Percentiles rank a stretch among this genome's conserved stretches.
These are phyloP conservation scores for Nymphalis polychloros DNA, from an alignment of 2,888 invertebrate genomes.

Conservation along the genomic window DNA sequence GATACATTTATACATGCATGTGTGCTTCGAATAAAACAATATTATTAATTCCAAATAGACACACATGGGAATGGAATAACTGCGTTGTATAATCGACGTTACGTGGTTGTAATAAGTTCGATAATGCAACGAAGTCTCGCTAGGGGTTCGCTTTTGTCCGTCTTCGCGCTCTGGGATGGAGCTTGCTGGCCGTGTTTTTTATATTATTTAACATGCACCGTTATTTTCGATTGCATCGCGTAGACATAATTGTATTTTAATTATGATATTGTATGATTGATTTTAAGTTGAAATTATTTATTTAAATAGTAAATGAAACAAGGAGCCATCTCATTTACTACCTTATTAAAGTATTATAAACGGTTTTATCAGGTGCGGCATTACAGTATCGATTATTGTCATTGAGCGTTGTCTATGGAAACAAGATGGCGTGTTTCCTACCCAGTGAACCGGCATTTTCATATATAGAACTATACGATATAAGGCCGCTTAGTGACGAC, in stretches of 20 bases:
- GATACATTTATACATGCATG: background rate
- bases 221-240: conserved; percentile 38
- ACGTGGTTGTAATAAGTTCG: conserved; percentile 17
- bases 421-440: too few species aligned
- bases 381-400: too few species aligned
- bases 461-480: too few species aligned
- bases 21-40: background rate
- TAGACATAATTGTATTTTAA: conserved; percentile 18
- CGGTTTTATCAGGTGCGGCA: too few species aligned
- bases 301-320: background rate
- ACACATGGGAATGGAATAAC: conserved; percentile 24
- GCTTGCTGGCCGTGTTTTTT: conserved; percentile 63
- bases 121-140: conserved; percentile 33
- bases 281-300: background rate
- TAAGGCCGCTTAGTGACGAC: too few species aligned
- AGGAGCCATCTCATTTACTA: too few species aligned
- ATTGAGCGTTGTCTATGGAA: too few species aligned
- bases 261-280: conserved; percentile 15
- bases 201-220: conserved; percentile 37
- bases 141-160: conserved; percentile 55
- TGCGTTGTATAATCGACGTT: conserved; percentile 27
- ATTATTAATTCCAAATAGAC: conserved; percentile 39
- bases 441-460: too few species aligned
- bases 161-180: conserved; percentile 67
- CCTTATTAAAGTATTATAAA: too few species aligned